These are phyloP conservation scores for Lysandra coridon DNA, from an alignment of 2,888 invertebrate species.

Conservation along the genomic window DNA sequence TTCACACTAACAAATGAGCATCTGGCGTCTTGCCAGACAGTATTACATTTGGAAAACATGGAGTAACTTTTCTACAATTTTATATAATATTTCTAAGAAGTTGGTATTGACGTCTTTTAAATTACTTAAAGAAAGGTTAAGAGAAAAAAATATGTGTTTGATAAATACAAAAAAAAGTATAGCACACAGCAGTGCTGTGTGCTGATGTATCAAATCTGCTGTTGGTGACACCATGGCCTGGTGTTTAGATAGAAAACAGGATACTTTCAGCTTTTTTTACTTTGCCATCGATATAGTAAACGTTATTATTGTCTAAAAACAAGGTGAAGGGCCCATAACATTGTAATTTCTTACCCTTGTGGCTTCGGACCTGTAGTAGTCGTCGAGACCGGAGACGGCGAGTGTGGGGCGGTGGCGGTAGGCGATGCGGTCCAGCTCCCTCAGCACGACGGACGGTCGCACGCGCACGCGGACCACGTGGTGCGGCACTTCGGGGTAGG, in stretches of 20 bases:
- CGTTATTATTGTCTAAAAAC: no score
- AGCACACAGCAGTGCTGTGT: no score
- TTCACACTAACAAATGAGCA: constrained; percentile 16
- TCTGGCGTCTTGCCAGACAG: constrained; percentile 22
- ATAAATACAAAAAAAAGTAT: no score
- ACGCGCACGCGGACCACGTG: constrained; percentile 80
- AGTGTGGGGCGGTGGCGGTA: constrained; percentile 82
- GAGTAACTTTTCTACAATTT: not conserved
- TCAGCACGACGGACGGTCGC: constrained; percentile 84
- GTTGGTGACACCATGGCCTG: no score
- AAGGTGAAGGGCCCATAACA: no score
- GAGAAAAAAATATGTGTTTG: no score
- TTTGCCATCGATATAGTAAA: no score
- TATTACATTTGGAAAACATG: not conserved
- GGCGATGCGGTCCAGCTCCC: constrained; percentile 85
- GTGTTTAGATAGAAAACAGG: no score
- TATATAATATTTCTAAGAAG: not conserved
- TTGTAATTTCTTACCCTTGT: constrained; percentile 80
- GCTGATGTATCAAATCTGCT: no score
- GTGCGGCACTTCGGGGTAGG: constrained; percentile 80
- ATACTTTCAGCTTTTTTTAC: no score
- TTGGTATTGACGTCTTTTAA: not conserved
- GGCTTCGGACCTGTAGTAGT: constrained; percentile 88
- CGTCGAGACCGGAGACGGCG: constrained; percentile 84
- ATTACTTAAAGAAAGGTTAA: not conserved